Percentiles rank a stretch among this genome's conserved stretches.
These are phyloP conservation scores for Mus spretus DNA, from an alignment of 2,797 vertebrate genomes.

Conservation along the genomic window DNA sequence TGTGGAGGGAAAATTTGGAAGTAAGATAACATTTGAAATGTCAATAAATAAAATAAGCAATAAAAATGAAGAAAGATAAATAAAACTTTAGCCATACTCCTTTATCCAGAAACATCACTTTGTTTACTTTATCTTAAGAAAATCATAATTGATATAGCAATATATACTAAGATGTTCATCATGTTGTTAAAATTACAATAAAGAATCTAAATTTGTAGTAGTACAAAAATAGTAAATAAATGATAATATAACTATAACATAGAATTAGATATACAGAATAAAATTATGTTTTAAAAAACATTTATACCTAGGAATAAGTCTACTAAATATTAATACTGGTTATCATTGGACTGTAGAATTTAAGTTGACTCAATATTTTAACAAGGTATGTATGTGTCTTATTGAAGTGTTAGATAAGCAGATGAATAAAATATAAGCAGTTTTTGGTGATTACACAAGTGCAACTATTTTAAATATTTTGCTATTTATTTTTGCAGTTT, in stretches of 20 bases:
- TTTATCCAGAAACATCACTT: slow-evolving; percentile 41
- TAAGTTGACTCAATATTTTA: slow-evolving; percentile 40
- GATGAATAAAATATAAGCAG: slow-evolving; percentile 30
- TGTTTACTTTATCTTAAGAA: slow-evolving; percentile 65
- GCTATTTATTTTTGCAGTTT: slow-evolving; percentile 20
- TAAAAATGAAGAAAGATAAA: too few species aligned
- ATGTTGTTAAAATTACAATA: slow-evolving; percentile 50
- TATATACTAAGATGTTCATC: slow-evolving; percentile 2
- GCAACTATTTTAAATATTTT: slow-evolving; percentile 50
- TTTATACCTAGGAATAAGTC: slow-evolving; percentile 40
- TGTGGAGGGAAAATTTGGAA: too few species aligned
- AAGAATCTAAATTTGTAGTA: not conserved
- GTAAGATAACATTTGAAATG: too few species aligned
- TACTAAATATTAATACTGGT: slow-evolving; percentile 39
- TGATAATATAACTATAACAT: slow-evolving; percentile 43
- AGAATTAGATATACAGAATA: not conserved
- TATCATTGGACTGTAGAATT: slow-evolving; percentile 20
- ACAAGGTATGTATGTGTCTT: not conserved
- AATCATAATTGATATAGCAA: slow-evolving; percentile 15
- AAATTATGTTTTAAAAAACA: slow-evolving; percentile 53
- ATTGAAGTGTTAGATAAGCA: slow-evolving; percentile 59
- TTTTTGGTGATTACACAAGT: slow-evolving; percentile 1
- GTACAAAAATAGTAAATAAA: slow-evolving; percentile 56
- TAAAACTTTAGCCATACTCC: not conserved
- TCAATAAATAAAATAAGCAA: too few species aligned